Percentiles rank a stretch among this genome's conserved stretches.
These are phyloP conservation scores for Camelus bactrianus DNA, from an alignment of 2,113 vertebrate species.

Conservation along the genomic window DNA sequence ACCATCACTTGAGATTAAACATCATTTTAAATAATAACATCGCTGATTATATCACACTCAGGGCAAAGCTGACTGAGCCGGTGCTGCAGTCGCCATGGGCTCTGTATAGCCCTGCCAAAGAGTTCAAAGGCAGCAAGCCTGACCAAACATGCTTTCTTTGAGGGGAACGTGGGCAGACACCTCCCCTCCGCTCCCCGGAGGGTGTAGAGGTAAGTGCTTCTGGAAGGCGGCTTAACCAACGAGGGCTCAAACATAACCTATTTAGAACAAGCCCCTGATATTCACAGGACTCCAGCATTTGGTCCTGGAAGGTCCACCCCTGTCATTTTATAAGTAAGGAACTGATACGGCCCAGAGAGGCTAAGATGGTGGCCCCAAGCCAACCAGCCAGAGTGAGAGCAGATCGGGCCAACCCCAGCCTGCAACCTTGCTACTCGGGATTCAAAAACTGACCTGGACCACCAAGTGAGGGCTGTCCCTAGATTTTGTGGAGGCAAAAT, in stretches of 20 bases:
- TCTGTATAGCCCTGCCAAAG: not conserved
- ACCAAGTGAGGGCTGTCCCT: not conserved
- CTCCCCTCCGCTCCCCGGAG: not conserved
- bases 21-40: not conserved
- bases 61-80: not conserved
- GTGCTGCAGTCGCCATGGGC: not conserved
- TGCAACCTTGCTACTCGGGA: not conserved
- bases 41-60: not conserved
- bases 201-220: not conserved
- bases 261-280: not conserved
- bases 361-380: too few relatives aligned
- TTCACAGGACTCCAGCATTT: not conserved
- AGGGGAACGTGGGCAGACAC: not conserved
- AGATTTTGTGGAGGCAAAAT: not conserved
- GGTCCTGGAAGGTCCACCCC: not conserved
- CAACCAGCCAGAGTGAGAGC: not conserved
- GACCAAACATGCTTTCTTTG: not conserved
- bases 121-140: conserved; percentile 29
- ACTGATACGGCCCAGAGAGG: not conserved
- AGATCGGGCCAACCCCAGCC: not conserved
- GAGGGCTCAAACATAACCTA: not conserved
- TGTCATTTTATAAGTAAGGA: not conserved
- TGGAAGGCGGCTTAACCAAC: not conserved
- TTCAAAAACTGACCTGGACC: not conserved
- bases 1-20: not conserved